Evolutionary conservation across 2,113 vertebrate species (phyloP).

Genomic region (Crypturellus undulatus): DNA sequence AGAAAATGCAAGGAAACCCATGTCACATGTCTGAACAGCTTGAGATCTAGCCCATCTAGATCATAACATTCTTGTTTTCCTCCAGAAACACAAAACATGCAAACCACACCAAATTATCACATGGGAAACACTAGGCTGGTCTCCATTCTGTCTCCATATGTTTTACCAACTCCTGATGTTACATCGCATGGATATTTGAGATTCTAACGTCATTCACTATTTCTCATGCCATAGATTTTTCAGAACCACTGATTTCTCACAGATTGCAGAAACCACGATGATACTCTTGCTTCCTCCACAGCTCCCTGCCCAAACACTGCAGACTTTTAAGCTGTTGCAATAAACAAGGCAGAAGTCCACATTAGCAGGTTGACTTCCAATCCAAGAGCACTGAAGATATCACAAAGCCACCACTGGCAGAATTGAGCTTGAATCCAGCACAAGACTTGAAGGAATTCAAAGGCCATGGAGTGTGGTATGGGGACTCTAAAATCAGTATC

Average conservation of each 20-base stretch:
- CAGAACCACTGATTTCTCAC: neutral
- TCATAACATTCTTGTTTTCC: neutral
- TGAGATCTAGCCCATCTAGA: neutral
- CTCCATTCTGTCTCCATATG: neutral
- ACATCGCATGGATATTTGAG: neutral
- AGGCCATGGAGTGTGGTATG: neutral
- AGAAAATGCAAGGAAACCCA: accelerated
- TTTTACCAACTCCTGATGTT: neutral
- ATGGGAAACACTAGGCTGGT: neutral
- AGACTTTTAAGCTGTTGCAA: neutral
- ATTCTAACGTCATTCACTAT: neutral
- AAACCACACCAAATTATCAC: neutral
- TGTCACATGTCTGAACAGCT: neutral
- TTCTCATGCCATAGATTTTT: neutral
- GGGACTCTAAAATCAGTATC: neutral
- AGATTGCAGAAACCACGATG: neutral
- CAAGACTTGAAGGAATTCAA: neutral
- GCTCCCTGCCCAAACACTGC: neutral
- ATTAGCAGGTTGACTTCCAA: neutral
- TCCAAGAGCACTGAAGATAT: neutral
- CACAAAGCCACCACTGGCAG: accelerated
- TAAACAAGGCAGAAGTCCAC: neutral
- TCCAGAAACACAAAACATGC: neutral
- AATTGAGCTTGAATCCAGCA: neutral
- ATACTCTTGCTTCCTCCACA: neutral